Conservation (phyloP, 2,888 invertebrate species). For the Caenorhabditis uteleia region DNA sequence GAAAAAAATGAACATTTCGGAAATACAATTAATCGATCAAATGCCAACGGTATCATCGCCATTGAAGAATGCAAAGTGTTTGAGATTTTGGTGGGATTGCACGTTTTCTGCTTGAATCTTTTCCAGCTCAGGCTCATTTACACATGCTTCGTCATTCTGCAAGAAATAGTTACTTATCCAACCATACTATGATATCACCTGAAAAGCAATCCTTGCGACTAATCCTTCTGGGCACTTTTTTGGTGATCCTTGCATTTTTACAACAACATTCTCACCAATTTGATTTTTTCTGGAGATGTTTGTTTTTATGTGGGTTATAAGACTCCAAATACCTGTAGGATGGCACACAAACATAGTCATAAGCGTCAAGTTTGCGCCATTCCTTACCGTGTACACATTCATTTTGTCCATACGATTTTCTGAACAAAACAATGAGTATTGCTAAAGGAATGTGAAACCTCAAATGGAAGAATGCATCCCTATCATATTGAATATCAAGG, state of each 20-base stretch:
- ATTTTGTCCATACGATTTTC: constrained; percentile 60
- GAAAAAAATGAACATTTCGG: too few species aligned
- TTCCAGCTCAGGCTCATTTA: constrained; percentile 14
- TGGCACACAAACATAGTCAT: constrained; percentile 68
- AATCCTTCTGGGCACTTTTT: constrained; percentile 4
- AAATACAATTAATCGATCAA: background rate
- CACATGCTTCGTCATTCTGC: constrained; percentile 50
- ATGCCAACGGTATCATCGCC: constrained; percentile 68
- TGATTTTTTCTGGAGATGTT: too few species aligned
- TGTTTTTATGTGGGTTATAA: too few species aligned
- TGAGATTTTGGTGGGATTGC: constrained; percentile 40
- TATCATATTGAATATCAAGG: constrained; percentile 24
- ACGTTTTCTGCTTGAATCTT: constrained; percentile 38
- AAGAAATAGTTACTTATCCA: constrained; percentile 14
- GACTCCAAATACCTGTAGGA: constrained; percentile 23
- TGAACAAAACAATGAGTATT: constrained; percentile 8
- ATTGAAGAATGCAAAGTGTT: constrained; percentile 63
- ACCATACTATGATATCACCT: constrained; percentile 15
- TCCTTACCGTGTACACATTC: constrained; percentile 56
- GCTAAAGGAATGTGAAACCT: constrained; percentile 8
- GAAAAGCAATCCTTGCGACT: constrained; percentile 14
- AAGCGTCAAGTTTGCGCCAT: constrained; percentile 64
- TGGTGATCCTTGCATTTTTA: background rate
- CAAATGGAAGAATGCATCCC: constrained; percentile 28
- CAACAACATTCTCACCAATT: background rate